Percentiles rank a stretch among this genome's conserved stretches.
Evolutionary conservation across 2,797 vertebrate species (phyloP).

Genomic region (Scomberomorus guttatus): DNA sequence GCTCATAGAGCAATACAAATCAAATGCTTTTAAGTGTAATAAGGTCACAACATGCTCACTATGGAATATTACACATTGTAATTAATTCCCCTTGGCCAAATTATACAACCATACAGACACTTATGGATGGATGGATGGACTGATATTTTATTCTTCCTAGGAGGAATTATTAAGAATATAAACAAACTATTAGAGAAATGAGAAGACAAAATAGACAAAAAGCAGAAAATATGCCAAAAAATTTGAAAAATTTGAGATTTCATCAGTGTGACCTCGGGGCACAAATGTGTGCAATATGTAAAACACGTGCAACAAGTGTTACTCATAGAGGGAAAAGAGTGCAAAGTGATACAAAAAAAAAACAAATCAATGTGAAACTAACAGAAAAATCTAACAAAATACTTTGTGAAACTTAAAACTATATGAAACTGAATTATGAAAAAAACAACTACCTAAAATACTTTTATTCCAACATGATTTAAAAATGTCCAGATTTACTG

Average conservation of each 20-base stretch:
- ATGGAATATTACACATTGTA: neutral
- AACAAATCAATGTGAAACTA: neutral
- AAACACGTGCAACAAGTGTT: neutral
- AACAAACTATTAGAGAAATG: neutral
- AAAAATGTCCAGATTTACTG: too few species aligned
- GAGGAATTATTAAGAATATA: neutral
- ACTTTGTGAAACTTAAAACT: neutral
- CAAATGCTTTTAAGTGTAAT: neutral
- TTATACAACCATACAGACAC: neutral
- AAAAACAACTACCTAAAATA: neutral
- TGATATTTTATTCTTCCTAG: neutral
- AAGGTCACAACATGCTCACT: neutral
- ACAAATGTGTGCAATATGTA: neutral
- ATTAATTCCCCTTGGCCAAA: neutral
- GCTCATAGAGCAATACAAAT: neutral
- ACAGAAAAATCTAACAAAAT: too few species aligned
- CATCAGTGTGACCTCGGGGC: neutral
- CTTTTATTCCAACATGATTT: too few species aligned
- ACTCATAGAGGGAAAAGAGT: neutral
- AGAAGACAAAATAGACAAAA: too few species aligned
- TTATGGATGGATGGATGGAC: neutral
- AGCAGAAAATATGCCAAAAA: too few species aligned
- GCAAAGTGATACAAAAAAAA: neutral
- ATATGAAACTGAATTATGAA: neutral
- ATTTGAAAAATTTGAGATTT: neutral